Evolutionary conservation across 1,140 invertebrate genomes (phyloP).

Genomic region (Lepidotrigona ventralis): DNA sequence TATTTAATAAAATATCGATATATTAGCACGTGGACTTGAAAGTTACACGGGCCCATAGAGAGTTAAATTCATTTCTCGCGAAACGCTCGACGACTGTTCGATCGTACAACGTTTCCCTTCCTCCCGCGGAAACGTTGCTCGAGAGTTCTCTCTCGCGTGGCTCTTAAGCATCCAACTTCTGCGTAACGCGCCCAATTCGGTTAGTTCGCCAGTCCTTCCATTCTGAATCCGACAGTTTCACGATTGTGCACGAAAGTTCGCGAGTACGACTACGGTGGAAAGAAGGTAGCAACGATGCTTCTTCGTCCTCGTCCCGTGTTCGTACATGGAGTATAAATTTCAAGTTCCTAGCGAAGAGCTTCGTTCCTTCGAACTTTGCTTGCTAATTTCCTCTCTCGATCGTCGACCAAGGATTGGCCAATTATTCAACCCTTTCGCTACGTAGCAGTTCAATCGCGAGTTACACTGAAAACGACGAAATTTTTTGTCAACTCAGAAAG

Average conservation of each 20-base stretch:
- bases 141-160: neutral
- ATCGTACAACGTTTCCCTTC: neutral
- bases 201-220: neutral
- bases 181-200: conserved; percentile 4
- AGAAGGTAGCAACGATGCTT: neutral
- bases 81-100: conserved; percentile 8
- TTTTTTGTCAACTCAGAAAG: too few species aligned
- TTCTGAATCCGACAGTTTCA: conserved; percentile 5
- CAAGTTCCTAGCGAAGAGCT: too few species aligned
- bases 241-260: neutral
- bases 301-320: neutral
- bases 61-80: conserved; percentile 28
- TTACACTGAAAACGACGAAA: too few species aligned
- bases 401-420: too few species aligned
- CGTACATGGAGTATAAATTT: too few species aligned
- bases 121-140: neutral
- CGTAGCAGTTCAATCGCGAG: too few species aligned
- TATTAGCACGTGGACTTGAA: too few species aligned
- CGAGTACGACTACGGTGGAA: neutral
- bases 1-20: too few species aligned
- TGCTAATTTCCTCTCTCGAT: too few species aligned
- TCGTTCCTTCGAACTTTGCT: too few species aligned
- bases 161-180: conserved; percentile 6
- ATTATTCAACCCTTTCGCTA: too few species aligned
- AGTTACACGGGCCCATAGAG: too few species aligned